A percentile compares a stretch with the other conserved stretches of the same genome.
Evolutionary conservation across 2,888 invertebrate genomes (phyloP).

Genomic region (Tolmerus cingulatus): DNA sequence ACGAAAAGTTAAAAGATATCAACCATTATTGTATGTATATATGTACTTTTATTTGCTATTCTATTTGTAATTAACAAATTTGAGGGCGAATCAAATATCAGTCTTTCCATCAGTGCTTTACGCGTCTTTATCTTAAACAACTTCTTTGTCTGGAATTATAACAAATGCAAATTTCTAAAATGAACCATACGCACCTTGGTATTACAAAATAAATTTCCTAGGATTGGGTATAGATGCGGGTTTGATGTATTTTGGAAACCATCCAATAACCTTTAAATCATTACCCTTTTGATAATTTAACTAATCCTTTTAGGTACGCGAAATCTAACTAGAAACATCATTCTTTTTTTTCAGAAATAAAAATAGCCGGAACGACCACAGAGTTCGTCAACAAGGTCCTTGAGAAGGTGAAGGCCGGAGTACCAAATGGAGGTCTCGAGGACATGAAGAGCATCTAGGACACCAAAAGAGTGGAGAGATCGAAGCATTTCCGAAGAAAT

Average conservation of each 20-base stretch:
- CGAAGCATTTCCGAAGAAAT: conserved; percentile 1
- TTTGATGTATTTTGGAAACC: background rate
- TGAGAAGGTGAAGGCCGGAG: conserved; percentile 84
- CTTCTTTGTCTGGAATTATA: background rate
- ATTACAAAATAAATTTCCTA: background rate
- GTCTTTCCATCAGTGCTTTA: too few species aligned
- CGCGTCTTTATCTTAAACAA: background rate
- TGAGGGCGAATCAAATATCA: too few species aligned
- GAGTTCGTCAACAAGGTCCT: conserved; percentile 93
- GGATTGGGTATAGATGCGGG: background rate
- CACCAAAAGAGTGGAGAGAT: background rate
- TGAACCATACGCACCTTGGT: background rate
- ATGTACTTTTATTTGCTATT: too few species aligned
- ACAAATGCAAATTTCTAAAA: background rate
- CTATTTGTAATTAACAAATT: too few species aligned
- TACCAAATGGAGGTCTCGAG: conserved; percentile 78
- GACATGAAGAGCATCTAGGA: conserved; percentile 68
- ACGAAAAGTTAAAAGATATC: too few species aligned
- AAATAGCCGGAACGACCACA: conserved; percentile 90
- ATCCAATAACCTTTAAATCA: too few species aligned
- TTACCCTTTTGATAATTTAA: background rate
- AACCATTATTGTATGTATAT: too few species aligned
- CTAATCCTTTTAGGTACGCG: background rate
- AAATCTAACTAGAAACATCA: background rate
- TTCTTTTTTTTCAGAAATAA: conserved; percentile 68